Conservation (phyloP, 2,113 vertebrate genomes). For the Emydocephalus ijimae region DNA sequence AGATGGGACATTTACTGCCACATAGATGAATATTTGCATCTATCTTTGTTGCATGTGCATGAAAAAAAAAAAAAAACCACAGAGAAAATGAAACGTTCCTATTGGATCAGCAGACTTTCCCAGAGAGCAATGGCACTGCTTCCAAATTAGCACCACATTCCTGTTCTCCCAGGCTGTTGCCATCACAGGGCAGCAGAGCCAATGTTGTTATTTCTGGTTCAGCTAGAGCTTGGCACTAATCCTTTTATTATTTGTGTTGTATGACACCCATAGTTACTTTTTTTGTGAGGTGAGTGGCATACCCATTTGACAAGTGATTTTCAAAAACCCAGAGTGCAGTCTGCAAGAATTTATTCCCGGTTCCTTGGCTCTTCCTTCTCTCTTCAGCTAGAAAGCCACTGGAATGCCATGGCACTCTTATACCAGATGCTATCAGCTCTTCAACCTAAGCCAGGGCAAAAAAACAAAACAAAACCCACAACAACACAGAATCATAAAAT, state of each 20-base stretch:
- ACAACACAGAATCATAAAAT: not conserved
- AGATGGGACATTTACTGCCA: not conserved
- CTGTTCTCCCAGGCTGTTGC: not conserved
- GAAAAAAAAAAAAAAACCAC: not conserved
- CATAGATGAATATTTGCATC: not conserved
- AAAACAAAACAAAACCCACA: no score
- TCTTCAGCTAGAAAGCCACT: not conserved
- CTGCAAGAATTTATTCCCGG: not conserved
- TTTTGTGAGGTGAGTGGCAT: not conserved
- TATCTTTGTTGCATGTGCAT: not conserved
- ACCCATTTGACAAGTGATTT: not conserved
- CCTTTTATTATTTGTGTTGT: not conserved
- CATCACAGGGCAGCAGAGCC: not conserved
- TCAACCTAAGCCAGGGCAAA: not conserved
- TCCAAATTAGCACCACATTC: not conserved
- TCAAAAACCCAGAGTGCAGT: not conserved
- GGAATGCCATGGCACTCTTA: not conserved
- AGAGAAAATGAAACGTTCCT: not conserved
- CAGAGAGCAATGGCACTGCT: not conserved
- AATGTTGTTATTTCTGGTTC: not conserved
- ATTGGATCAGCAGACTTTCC: not conserved
- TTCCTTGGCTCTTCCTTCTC: not conserved
- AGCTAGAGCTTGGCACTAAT: not conserved
- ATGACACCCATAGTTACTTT: not conserved
- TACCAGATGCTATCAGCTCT: not conserved